Evolutionary conservation across 2,888 invertebrate genomes (phyloP).

Genomic region (Acrobasis consociella): DNA sequence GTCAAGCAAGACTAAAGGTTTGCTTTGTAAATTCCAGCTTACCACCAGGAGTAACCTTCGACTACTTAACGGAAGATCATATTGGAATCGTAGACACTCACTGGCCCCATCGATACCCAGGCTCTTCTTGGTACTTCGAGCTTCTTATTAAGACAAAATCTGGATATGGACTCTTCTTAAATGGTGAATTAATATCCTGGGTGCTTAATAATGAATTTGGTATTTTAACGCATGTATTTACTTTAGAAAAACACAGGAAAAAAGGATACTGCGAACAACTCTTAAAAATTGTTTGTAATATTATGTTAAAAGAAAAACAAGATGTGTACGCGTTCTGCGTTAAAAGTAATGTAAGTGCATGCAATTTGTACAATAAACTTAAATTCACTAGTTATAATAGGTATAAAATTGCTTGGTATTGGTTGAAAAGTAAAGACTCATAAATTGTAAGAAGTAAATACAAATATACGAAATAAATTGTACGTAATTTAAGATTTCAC

Average conservation of each 20-base stretch:
- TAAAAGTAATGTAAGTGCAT: constrained; percentile 37
- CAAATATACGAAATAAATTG: too few relatives aligned
- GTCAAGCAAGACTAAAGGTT: too few relatives aligned
- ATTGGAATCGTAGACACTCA: constrained; percentile 34
- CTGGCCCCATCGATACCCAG: constrained; percentile 44
- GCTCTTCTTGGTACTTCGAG: constrained; percentile 40
- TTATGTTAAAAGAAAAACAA: constrained; percentile 34
- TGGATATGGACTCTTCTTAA: constrained; percentile 43
- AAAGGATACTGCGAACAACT: constrained; percentile 43
- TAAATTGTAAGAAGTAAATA: neutral
- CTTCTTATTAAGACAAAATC: constrained; percentile 39
- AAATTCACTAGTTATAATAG: constrained; percentile 33
- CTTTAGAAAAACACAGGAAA: constrained; percentile 39
- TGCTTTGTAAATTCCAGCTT: constrained; percentile 34
- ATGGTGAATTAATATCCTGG: constrained; percentile 40
- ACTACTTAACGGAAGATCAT: constrained; percentile 33
- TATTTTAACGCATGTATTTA: constrained; percentile 41
- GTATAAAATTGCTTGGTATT: constrained; percentile 10
- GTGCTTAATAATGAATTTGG: constrained; percentile 36
- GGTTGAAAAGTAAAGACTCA: constrained; percentile 2
- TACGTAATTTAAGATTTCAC: too few relatives aligned
- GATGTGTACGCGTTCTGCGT: constrained; percentile 41
- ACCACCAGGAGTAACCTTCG: constrained; percentile 28
- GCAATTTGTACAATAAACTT: constrained; percentile 42
- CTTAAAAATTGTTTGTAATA: constrained; percentile 42